Evolutionary conservation across 2,113 vertebrate species (phyloP), one percentile per base, ranked within the genome.

Genomic region (Ceyx cyanopectus): DNA sequence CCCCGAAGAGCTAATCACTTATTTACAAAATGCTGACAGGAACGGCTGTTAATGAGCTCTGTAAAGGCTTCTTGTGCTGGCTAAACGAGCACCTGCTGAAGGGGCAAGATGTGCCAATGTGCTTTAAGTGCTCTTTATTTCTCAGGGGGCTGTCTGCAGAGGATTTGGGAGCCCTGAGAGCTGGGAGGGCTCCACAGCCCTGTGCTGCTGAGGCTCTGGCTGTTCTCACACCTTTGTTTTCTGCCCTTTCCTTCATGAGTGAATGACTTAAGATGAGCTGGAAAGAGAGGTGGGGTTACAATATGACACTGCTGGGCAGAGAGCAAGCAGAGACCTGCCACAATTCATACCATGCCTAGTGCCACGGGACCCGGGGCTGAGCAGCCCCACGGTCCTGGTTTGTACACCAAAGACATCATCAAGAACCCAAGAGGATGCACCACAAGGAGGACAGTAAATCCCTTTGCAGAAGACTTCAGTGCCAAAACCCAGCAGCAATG

Each of bases 11-110:
- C 56, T 60, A 51, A 92, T 81, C 21, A 6, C 83, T 81, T 85
- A 57, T 90, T 92, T 90, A 77, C 70, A 65, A 66, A 90, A 19
- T 16, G 9, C 13, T 53, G 62, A 37, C 69, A 53, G 46, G 70
- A 90, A 82, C 27, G 48, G 92, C 72, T 43, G 85, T 46, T 87
- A 89, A 74, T 92, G 48, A 85, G 69, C 76, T 85, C 75, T 24
- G 60, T 32, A 73, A 92, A 78, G 14, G 70, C 82, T 85, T 24
- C 20, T 45, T 51, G 74, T 56, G 60, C 74, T 14, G 84, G 69
- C 37, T 60, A 61, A 62, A 81, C 43, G 21, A 61, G 60, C 50
- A 76, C 68, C 78, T 78, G 54, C 50, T 68, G 53, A 77, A 80
- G 61, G 58, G 77, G 63, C 12, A 8, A 50, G 85, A 80, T 22